A percentile compares a stretch with the other conserved stretches of the same genome.
Conservation (phyloP, 2,888 invertebrate genomes). For the Ischnura elegans region DNA sequence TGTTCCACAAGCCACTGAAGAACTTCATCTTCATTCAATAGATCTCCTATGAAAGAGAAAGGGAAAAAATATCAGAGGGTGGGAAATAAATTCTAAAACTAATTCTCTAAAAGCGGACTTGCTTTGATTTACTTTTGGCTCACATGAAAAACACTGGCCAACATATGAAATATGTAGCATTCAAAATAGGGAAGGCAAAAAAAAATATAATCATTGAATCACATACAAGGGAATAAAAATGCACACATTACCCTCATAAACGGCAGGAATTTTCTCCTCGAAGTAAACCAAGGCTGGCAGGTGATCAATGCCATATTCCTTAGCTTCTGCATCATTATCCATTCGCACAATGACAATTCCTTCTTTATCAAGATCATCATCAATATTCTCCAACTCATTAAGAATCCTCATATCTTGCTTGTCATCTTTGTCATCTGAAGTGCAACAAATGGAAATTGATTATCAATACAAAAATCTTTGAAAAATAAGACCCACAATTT, state of each 20-base stretch:
- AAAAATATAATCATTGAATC: neutral
- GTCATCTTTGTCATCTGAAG: slow-evolving; percentile 92
- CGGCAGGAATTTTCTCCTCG: slow-evolving; percentile 93
- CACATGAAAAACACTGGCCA: neutral
- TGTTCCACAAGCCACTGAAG: slow-evolving; percentile 93
- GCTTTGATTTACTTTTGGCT: neutral
- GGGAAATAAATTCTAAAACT: neutral
- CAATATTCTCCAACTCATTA: slow-evolving; percentile 95
- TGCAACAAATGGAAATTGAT: neutral
- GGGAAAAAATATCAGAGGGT: neutral
- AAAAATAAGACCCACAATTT: too few relatives aligned
- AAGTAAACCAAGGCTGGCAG: slow-evolving; percentile 92
- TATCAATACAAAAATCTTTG: neutral
- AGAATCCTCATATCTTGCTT: slow-evolving; percentile 92
- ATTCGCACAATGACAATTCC: slow-evolving; percentile 94
- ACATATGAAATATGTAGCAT: neutral
- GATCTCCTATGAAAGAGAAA: slow-evolving; percentile 80
- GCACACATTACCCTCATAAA: slow-evolving; percentile 85
- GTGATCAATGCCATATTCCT: slow-evolving; percentile 94
- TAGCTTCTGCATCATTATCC: slow-evolving; percentile 93
- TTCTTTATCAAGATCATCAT: slow-evolving; percentile 93
- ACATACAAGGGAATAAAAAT: neutral
- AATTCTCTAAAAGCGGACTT: neutral
- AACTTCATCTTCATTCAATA: slow-evolving; percentile 95
- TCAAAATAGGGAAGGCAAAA: neutral